These are phyloP conservation scores for Tillus elongatus DNA, from an alignment of 2,888 invertebrate species.

Conservation along the genomic window DNA sequence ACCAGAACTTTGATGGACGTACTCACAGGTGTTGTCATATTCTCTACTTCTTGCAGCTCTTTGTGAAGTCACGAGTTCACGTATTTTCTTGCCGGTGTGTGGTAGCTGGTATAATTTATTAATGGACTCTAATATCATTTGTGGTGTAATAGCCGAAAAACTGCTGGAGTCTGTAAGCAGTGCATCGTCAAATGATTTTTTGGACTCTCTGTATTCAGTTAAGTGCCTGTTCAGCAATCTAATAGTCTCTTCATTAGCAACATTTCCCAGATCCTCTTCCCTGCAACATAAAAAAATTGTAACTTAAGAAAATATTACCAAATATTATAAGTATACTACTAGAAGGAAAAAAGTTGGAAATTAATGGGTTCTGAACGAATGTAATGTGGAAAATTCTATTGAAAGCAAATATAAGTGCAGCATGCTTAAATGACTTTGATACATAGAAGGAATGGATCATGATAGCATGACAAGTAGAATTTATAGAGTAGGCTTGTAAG, in stretches of 20 bases:
- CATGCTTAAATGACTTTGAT: too few relatives aligned
- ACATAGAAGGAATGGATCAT: too few relatives aligned
- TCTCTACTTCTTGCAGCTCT: not conserved
- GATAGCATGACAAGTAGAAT: too few relatives aligned
- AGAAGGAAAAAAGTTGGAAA: too few relatives aligned
- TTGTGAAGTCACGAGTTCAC: not conserved
- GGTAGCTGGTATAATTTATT: not conserved
- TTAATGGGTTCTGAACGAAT: too few relatives aligned
- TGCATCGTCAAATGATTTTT: not conserved
- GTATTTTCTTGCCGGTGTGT: not conserved
- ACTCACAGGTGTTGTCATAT: too few relatives aligned
- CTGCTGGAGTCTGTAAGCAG: not conserved
- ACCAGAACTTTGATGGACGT: too few relatives aligned
- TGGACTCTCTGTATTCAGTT: not conserved
- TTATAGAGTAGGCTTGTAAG: too few relatives aligned
- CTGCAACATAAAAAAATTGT: slow-evolving; percentile 6
- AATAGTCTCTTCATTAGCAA: slow-evolving; percentile 6
- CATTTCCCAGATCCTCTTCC: slow-evolving; percentile 10
- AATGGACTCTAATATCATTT: not conserved
- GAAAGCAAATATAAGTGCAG: too few relatives aligned
- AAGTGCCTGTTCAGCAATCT: not conserved
- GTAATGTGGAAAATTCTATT: too few relatives aligned
- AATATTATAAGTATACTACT: not conserved
- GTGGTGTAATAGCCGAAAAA: not conserved
- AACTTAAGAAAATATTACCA: not conserved